Evolutionary conservation across 2,797 vertebrate genomes (phyloP), one percentile per base, ranked within the genome.

Genomic region (Danio aesculapii): DNA sequence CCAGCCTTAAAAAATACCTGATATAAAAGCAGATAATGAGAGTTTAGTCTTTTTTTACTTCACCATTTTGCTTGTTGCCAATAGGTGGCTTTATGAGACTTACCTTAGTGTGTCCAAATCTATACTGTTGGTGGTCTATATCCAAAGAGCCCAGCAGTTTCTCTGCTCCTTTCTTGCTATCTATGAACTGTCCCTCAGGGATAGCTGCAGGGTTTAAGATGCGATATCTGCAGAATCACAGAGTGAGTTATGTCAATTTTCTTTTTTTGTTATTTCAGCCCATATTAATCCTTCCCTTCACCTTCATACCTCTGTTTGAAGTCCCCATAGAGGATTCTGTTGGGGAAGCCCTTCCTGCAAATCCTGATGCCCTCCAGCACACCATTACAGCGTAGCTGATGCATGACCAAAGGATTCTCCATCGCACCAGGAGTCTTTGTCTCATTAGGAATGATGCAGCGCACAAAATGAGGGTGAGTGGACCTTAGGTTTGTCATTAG

Each of bases 1-100:
- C 96, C 97, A 0, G 96, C 96, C 81, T 97, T 96, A 86, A 97
- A 97, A 90, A 97, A 97, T 72, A 97, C 96, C 96, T 96, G n/a
- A 17, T 57, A 63, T 55, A 68, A 80, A n/a, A 55, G n/a, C 21
- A 13, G 14, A 44, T 14, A 43, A 30, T 57, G 6, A 53, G 6
- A 39, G 43, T 7, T 17, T 12, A 39, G 68, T 8, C 47, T 0
- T 6, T 46, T 58, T 49, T 74, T 53, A 30, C 12, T 6, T 7
- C 68, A 41, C 21, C 46, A 71, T 57, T 69, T 70, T 4, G 5
- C 19, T 14, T 47, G 43, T 13, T 59, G 5, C 19, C 3, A 71
- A 13, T 43, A 12, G 43, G 46, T 63, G 43, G 16, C 52, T 39
- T 12, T 17, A 30, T 4, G 39, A 52, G 62, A 68, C 74, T 77